Evolutionary conservation across 2,888 invertebrate genomes (phyloP).

Genomic region (Scrobipalpa atriplicella): DNA sequence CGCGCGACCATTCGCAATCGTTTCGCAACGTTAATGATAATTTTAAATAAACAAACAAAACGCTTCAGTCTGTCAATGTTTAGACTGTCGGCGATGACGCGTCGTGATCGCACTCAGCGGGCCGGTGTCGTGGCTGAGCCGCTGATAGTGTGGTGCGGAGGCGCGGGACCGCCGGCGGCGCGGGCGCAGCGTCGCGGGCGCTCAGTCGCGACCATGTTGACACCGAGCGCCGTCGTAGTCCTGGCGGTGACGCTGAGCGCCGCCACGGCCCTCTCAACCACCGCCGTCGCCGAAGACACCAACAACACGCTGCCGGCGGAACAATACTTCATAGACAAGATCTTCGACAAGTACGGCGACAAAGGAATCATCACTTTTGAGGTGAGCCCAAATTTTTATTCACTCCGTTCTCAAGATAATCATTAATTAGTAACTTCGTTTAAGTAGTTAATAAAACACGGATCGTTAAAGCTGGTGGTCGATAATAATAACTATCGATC

Average conservation of each 20-base stretch:
- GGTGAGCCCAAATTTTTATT: conserved; percentile 53
- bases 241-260: conserved; percentile 53
- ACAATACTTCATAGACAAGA: conserved; percentile 77
- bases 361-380: conserved; percentile 82
- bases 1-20: conserved; percentile 40
- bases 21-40: conserved; percentile 56
- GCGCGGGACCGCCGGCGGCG: conserved; percentile 52
- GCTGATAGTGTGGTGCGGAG: conserved; percentile 66
- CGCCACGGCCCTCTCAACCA: conserved; percentile 41
- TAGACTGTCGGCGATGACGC: conserved; percentile 37
- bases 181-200: conserved; percentile 47
- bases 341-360: conserved; percentile 83
- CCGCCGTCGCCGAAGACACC: conserved; percentile 38
- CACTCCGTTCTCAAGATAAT: neutral
- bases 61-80: conserved; percentile 47
- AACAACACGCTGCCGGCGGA: conserved; percentile 67
- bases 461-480: conserved; percentile 10
- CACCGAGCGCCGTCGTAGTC: conserved; percentile 60
- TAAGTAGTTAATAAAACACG: neutral
- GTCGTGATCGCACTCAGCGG: conserved; percentile 57
- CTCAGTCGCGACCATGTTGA: conserved; percentile 69
- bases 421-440: neutral
- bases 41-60: conserved; percentile 71
- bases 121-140: conserved; percentile 55
- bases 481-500: neutral